Base-by-base conservation (phyloP, 2,113 vertebrate species). In the Argyrosomus japonicus region DNA sequence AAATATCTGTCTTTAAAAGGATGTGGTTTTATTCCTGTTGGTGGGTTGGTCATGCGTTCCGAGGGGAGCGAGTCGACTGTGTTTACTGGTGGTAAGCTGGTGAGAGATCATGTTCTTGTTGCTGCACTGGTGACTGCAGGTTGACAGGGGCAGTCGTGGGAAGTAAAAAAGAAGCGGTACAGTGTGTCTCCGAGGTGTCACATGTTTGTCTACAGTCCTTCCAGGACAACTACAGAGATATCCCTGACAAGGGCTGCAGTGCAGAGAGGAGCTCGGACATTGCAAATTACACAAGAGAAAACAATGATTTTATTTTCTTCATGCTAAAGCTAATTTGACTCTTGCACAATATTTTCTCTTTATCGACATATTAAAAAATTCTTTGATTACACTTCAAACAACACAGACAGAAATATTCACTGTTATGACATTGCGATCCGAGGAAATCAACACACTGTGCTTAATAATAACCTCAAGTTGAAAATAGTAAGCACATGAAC, bases 381-480 rank as follows among this genome's bases (percentile, higher is more conserved):
- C 43, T 47, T 45, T 23, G 23, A 48, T 25, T 18, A 67, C 43
- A 4, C n/a, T n/a, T 15, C 23, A 45, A 27, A 8, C 23, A 29
- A 9, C 3, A 9, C 6, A 47, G 36, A 8, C 21, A 4, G 21
- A 50, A 6, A 21, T 36, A 45, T 73, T 43, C 12, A 2, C n/a
- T 50, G 45, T 50, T 1, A 23, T 19, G 15, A 50, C 23, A 21
- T 1, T 29, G 12, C 45, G 47, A 48, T 5, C 40, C 14, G 47
- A 64, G 10, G 29, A 23, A 69, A 54, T 5, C 18, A 69, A 51
- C 25, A 13, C 4, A 23, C 47, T 43, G 29, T n/a, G 27, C 19
- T 62, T 47, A 74, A 65, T 75, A 45, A 69, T 32, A 53, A 65
- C 29, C 29, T 51, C 29, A 58, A 63, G 5, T 68, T 73, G 58